Evolutionary conservation across 2,113 vertebrate species (phyloP), one percentile per base, ranked within the genome.

Genomic region (Tretioscincus oriximinensis): DNA sequence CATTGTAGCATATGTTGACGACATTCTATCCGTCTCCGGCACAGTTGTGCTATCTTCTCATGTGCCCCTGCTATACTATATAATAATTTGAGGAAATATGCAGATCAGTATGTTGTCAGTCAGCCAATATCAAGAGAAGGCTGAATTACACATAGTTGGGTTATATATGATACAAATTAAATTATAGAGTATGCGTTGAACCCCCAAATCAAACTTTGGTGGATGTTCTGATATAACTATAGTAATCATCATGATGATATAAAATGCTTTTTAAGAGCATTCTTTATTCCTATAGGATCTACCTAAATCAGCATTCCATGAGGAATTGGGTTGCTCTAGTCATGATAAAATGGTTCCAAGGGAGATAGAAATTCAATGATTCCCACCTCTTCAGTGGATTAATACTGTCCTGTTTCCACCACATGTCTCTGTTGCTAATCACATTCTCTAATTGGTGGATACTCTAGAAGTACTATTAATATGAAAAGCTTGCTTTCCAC

Each of bases 391-490:
- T 41, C 72, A 20, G 21, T 41, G 26, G 20, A 9, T 51, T 1
- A 47, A 7, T 24, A 24, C 24, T 65, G 14, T n/a, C 26, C 21
- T 65, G 16, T 22, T 86, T 5, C 22, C 18, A 54, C 5, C 28
- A 78, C 79, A 49, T 60, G 20, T 0, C 3, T 28, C 26, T 16
- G 24, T 4, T 73, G 4, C 31, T 24, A 11, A 63, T 24, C 61
- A 72, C 87, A 78, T 88, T 85, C 69, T 79, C 81, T 69, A 88
- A 74, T 20, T 80, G n/a, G 47, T 68, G 12, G 69, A 22, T 61
- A 77, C 61, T 64, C 76, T 61, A 22, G 81, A 54, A 65, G 10
- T 51, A 9, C 51, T 51, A 18, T 58, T 58, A 58, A 14, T 16
- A 80, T n/a, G 45, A 79, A 79, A 61, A 65, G 28, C 72, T 80